Percentiles rank a stretch among this genome's conserved stretches.
Evolutionary conservation across 2,888 invertebrate species (phyloP).

Genomic region (Carabus problematicus): DNA sequence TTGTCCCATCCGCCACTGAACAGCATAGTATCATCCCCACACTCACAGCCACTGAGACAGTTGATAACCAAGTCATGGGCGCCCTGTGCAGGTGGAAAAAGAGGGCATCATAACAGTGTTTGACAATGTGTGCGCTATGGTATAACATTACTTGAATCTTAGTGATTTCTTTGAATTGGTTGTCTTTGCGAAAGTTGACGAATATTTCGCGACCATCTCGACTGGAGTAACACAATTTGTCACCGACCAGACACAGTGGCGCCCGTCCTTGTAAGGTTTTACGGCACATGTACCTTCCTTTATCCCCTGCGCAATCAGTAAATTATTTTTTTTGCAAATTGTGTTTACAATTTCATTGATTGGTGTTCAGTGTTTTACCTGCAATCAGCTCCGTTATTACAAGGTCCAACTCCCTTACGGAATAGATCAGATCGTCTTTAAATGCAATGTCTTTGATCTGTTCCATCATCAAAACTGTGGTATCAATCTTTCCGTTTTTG

Average conservation of each 20-base stretch:
- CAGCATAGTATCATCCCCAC: constrained; percentile 51
- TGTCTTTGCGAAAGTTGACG: constrained; percentile 61
- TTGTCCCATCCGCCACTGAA: constrained; percentile 62
- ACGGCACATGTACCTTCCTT: constrained; percentile 60
- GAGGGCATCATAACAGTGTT: not conserved
- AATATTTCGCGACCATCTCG: constrained; percentile 65
- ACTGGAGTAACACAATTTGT: constrained; percentile 60
- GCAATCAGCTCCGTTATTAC: constrained; percentile 67
- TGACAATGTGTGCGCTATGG: not conserved
- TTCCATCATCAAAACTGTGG: constrained; percentile 65
- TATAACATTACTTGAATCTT: constrained; percentile 63
- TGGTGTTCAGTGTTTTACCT: constrained; percentile 54
- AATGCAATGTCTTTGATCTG: constrained; percentile 69
- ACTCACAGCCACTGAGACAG: constrained; percentile 53
- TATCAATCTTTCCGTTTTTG: constrained; percentile 61
- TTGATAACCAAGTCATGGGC: constrained; percentile 62
- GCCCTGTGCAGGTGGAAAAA: constrained; percentile 48
- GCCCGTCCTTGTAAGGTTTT: constrained; percentile 66
- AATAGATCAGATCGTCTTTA: constrained; percentile 64
- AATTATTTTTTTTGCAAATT: not conserved
- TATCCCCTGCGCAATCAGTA: constrained; percentile 44
- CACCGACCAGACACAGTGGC: constrained; percentile 62
- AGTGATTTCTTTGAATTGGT: constrained; percentile 62
- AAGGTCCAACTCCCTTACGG: constrained; percentile 69
- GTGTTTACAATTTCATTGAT: not conserved